These are phyloP conservation scores for Ceratoteleas bidentatus DNA, from an alignment of 1,140 invertebrate genomes.

Conservation along the genomic window DNA sequence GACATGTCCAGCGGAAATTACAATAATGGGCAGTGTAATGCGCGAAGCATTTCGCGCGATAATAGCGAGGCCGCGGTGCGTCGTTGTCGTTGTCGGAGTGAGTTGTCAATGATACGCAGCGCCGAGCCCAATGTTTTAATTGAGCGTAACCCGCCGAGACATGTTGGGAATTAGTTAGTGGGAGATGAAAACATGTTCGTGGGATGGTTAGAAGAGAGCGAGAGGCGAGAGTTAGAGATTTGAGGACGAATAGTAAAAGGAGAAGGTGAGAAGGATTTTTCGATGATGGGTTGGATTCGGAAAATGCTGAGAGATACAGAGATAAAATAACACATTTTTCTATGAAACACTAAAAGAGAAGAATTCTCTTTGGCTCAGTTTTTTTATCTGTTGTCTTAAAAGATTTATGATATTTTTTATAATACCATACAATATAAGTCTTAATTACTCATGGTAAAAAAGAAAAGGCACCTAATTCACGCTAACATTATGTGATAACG, in stretches of 20 bases:
- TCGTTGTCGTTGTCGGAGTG: constrained; percentile 38
- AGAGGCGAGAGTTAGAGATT: constrained; percentile 53
- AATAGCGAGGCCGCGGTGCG: constrained; percentile 19
- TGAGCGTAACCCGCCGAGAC: constrained; percentile 38
- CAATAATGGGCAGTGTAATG: constrained; percentile 64
- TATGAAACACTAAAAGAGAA: no score
- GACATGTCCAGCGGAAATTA: constrained; percentile 58
- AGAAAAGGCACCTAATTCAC: no score
- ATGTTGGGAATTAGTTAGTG: constrained; percentile 42
- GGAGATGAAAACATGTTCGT: constrained; percentile 44
- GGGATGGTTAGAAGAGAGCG: constrained; percentile 42
- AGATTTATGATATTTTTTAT: no score
- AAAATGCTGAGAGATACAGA: no score
- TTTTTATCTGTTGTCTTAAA: no score
- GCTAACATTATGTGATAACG: no score
- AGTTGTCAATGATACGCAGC: constrained; percentile 47
- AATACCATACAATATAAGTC: no score
- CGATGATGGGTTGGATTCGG: no score
- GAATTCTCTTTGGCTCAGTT: no score
- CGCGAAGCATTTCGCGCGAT: constrained; percentile 61
- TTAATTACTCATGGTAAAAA: no score
- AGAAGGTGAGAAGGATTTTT: no score
- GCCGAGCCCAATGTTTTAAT: constrained; percentile 52
- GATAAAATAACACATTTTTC: no score
- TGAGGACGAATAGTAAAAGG: constrained; percentile 32